phyloP scores from a whole-genome alignment of 2,888 invertebrate genomes.

The Tiliacea aurago region DNA sequence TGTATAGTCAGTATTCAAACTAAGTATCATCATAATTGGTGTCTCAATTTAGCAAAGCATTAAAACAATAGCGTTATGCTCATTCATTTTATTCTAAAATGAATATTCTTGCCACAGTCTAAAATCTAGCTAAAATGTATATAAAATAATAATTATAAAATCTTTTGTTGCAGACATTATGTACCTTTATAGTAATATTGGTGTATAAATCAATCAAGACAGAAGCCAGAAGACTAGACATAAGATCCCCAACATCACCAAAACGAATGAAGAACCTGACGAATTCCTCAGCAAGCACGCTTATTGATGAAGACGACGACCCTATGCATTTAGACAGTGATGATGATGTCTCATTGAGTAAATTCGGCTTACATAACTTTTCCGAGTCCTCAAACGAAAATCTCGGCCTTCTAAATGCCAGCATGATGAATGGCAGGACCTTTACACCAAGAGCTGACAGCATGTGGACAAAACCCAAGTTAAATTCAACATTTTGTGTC shows the following conservation, averaged over 20 bases:
- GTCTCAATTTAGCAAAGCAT: background rate
- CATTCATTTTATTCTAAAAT: slow-evolving; percentile 34
- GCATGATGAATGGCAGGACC: slow-evolving; percentile 79
- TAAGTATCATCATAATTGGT: background rate
- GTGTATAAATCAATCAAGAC: slow-evolving; percentile 79
- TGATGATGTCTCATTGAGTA: slow-evolving; percentile 86
- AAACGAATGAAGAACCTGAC: slow-evolving; percentile 78
- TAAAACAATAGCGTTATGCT: background rate
- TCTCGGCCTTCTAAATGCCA: slow-evolving; percentile 74
- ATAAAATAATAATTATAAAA: slow-evolving; percentile 24
- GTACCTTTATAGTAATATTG: slow-evolving; percentile 77
- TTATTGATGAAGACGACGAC: slow-evolving; percentile 79
- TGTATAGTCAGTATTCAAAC: background rate
- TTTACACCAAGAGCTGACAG: slow-evolving; percentile 82
- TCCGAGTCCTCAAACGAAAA: slow-evolving; percentile 85
- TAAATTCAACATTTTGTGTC: slow-evolving; percentile 84
- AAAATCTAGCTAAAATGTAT: background rate
- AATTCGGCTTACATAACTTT: slow-evolving; percentile 84
- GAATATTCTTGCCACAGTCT: background rate
- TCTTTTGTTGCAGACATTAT: slow-evolving; percentile 81
- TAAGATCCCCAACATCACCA: slow-evolving; percentile 70
- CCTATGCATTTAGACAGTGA: slow-evolving; percentile 81
- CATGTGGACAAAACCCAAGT: slow-evolving; percentile 83
- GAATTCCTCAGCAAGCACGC: slow-evolving; percentile 71
- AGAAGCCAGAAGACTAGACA: slow-evolving; percentile 63